Percentiles rank a stretch among this genome's conserved stretches.
Conservation (phyloP, 2,113 vertebrate species). For the Acrocephalus arundinaceus region DNA sequence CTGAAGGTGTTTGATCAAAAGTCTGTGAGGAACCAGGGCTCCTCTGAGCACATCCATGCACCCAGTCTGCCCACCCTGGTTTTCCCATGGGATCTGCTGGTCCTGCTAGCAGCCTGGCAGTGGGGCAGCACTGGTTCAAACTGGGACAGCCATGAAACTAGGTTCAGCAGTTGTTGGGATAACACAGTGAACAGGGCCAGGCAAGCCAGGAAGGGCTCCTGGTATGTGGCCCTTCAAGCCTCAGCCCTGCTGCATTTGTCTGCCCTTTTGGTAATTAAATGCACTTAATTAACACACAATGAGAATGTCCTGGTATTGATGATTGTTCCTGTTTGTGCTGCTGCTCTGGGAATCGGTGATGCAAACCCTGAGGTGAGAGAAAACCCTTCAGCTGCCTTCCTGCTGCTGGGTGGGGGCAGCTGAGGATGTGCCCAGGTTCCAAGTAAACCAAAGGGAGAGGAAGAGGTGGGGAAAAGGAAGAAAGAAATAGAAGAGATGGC, state of each 20-base stretch:
- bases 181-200: background rate
- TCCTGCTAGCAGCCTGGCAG: background rate
- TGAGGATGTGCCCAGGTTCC: background rate
- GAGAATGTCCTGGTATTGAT: background rate
- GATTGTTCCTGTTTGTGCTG: background rate
- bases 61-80: background rate
- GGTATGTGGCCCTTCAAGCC: background rate
- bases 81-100: background rate
- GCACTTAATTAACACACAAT: background rate
- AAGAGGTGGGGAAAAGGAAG: background rate
- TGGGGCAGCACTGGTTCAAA: background rate
- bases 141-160: background rate
- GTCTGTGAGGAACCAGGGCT: background rate
- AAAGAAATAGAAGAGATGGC: background rate
- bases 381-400: background rate
- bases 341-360: background rate
- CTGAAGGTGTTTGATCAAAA: background rate
- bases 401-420: background rate
- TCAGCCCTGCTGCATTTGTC: background rate
- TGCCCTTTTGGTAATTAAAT: background rate
- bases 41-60: background rate
- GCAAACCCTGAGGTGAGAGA: background rate
- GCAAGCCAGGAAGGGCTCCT: background rate
- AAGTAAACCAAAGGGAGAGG: background rate
- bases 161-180: background rate